A percentile compares a stretch with the other conserved stretches of the same genome.
phyloP scores from a whole-genome alignment of 2,113 vertebrate genomes.

The Pontoporia blainvillei region DNA sequence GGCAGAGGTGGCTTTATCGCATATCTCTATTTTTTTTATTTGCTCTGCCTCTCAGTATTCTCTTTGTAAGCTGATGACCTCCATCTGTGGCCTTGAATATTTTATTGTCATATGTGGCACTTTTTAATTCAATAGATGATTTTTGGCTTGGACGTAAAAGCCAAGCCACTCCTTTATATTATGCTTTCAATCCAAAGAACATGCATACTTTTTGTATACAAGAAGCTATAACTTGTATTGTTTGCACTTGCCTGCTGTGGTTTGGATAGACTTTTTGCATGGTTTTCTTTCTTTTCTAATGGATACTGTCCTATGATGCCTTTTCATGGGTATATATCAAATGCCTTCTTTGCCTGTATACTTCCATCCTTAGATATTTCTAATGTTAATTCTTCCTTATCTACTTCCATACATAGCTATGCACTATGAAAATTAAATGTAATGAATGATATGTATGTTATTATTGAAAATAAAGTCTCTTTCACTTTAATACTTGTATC shows the following conservation, averaged over 20 bases:
- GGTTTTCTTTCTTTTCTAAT: neutral
- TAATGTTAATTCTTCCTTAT: constrained; percentile 29
- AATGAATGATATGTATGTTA: constrained; percentile 61
- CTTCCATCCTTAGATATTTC: neutral
- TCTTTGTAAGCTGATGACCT: neutral
- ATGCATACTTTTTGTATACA: constrained; percentile 22
- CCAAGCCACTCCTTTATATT: neutral
- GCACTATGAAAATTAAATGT: constrained; percentile 48
- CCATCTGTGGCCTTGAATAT: constrained; percentile 60
- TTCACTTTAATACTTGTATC: constrained; percentile 35
- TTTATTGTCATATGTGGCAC: constrained; percentile 32
- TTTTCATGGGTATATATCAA: neutral
- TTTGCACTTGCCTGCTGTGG: neutral
- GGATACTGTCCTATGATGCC: neutral
- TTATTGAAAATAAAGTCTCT: constrained; percentile 75
- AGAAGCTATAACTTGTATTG: constrained; percentile 11
- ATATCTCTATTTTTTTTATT: neutral
- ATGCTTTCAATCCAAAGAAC: constrained; percentile 64
- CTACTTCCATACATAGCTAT: constrained; percentile 41
- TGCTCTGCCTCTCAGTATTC: constrained; percentile 19
- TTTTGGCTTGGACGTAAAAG: constrained; percentile 20
- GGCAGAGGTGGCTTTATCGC: neutral
- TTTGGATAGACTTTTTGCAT: constrained; percentile 24
- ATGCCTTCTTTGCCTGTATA: neutral
- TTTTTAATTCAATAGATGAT: constrained; percentile 25